Evolutionary conservation across 2,113 vertebrate genomes (phyloP).

Genomic region (Smithornis capensis): DNA sequence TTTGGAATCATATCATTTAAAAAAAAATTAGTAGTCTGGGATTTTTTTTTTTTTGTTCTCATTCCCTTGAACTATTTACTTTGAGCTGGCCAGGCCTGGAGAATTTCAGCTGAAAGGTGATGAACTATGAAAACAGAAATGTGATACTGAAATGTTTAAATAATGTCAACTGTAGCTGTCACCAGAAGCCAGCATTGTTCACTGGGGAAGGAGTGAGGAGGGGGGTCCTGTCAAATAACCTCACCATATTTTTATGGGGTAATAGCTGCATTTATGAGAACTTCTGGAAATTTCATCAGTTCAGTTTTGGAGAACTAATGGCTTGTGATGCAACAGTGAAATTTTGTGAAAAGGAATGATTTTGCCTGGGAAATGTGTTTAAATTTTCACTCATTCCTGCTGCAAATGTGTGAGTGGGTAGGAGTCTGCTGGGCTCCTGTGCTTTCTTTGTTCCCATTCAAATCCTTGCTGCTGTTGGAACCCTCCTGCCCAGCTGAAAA

Average conservation of each 20-base stretch:
- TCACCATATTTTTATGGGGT: neutral
- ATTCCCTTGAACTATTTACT: constrained; percentile 20
- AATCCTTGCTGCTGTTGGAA: neutral
- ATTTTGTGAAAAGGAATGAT: neutral
- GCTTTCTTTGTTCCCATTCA: neutral
- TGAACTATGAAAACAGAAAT: constrained; percentile 5
- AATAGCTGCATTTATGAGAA: neutral
- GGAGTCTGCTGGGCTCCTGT: neutral
- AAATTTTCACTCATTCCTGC: neutral
- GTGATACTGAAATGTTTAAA: constrained; percentile 8
- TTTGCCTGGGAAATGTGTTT: neutral
- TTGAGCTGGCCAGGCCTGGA: neutral
- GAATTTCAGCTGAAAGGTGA: constrained; percentile 16
- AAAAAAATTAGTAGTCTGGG: neutral
- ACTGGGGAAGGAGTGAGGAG: neutral
- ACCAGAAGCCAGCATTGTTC: neutral
- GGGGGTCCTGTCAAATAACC: neutral
- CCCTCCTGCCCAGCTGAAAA: neutral
- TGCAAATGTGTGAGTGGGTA: neutral
- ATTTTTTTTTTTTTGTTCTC: neutral
- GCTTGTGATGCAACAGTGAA: neutral
- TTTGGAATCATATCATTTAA: neutral
- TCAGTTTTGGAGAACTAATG: neutral
- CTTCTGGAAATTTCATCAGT: neutral
- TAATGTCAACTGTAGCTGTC: neutral